Base-by-base conservation (phyloP, 2,888 invertebrate species). In the Steinernema carpocapsae region DNA sequence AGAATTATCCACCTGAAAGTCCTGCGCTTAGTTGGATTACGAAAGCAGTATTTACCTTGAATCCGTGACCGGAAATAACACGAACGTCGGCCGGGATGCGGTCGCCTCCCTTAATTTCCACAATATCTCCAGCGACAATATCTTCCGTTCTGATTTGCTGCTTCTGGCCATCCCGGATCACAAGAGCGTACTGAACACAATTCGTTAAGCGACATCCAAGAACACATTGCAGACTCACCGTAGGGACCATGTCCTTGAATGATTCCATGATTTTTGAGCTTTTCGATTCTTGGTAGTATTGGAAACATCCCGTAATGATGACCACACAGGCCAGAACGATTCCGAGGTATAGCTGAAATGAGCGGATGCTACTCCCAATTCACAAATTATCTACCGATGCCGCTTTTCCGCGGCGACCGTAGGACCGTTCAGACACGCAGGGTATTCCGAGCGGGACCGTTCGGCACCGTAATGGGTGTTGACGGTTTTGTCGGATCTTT, bases 91-190 rank as follows among this genome's bases (percentile, higher is more conserved):
- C 97, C 59, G 97, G 97, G 87, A 97, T 94, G 86, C 96, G 92
- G 90, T 97, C 97, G 87, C 97, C 97, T 89, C 96, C 97, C 90
- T 97, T 97, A 77, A 97, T 95, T 89, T 97, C 96, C 87, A 97
- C 94, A 82, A 97, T 92, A 89, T 97, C 97, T 79, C 97, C 97
- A 85, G 96, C 91, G 76, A 95, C 95, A 85, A 97, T 91, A 88
- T 96, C 70, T 56, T 76, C 76, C 3, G 75, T 89, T 51, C 87
- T 87, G 17, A 90, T 83, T 72, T 89, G 89, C 73, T 87, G 74
- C 79, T 89, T 89, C 75, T 89, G 85, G 12, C 89, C 89, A 79
- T 88, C 88, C 12, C 89, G 82, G 17, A 87, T 92, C 83, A 94
- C 94, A 82, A 94, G 93, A 79, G 95, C 95, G 89, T 94, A 94